These are phyloP conservation scores for Psettodes erumei DNA, from an alignment of 2,113 vertebrate species.

Conservation along the genomic window DNA sequence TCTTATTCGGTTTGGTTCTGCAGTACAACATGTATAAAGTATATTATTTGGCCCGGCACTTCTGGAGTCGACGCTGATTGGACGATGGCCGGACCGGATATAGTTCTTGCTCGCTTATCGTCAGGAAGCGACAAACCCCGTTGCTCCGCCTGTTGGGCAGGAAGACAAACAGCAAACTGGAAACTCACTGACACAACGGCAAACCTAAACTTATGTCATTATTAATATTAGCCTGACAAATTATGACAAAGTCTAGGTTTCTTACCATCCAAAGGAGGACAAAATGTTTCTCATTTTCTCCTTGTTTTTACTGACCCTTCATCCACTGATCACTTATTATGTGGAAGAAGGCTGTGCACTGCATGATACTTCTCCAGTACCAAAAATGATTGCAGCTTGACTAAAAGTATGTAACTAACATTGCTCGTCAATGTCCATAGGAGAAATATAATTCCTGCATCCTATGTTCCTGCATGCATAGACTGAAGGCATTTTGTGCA, in stretches of 20 bases:
- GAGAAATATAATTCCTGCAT: background rate
- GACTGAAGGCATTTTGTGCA: background rate
- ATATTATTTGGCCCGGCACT: slow-evolving; percentile 55
- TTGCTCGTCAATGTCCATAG: background rate
- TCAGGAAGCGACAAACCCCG: background rate
- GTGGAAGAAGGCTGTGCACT: no score
- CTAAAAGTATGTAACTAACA: background rate
- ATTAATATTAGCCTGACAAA: background rate
- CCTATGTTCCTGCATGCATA: background rate
- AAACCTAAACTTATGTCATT: background rate
- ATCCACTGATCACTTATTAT: background rate
- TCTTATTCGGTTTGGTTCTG: slow-evolving; percentile 9
- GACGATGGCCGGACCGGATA: slow-evolving; percentile 24
- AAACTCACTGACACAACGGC: background rate
- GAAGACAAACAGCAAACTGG: background rate
- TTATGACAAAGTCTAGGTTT: background rate
- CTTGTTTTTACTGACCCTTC: background rate
- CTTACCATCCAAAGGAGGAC: background rate
- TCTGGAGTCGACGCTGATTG: slow-evolving; percentile 53
- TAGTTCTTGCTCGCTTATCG: background rate
- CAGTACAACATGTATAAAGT: slow-evolving; percentile 10
- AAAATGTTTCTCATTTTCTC: background rate
- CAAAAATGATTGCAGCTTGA: background rate
- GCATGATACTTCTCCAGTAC: no score
- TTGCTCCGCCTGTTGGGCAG: background rate